Conservation (phyloP, 2,888 invertebrate species). For the Poecilobothrus nobilitatus region DNA sequence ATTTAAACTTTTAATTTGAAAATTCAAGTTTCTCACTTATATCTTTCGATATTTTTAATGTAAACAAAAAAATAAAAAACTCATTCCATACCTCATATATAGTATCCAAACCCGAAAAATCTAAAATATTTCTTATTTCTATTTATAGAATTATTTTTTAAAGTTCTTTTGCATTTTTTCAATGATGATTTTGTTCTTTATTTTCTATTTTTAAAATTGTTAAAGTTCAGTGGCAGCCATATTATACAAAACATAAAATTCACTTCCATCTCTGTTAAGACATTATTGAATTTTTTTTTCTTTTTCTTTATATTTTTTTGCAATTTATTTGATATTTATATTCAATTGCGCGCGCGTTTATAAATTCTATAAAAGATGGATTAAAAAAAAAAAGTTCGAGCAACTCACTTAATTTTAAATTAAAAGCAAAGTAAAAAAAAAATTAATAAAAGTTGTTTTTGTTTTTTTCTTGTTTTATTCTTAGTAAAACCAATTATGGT, state of each 20-base stretch:
- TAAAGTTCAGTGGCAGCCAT: neutral
- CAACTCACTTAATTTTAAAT: neutral
- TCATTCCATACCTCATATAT: no score
- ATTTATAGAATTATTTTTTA: neutral
- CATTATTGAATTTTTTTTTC: neutral
- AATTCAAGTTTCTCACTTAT: no score
- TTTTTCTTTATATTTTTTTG: neutral
- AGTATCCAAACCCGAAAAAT: no score
- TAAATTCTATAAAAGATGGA: neutral
- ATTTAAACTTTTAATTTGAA: no score
- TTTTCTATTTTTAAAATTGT: neutral
- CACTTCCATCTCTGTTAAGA: no score
- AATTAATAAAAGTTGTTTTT: no score
- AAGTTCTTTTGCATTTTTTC: neutral
- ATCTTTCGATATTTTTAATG: no score
- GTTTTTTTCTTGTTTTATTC: neutral
- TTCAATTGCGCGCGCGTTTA: neutral
- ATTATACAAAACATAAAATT: no score
- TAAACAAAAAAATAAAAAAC: no score
- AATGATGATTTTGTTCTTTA: neutral
- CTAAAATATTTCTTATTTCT: neutral
- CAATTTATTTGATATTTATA: neutral
- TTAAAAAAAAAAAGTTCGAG: neutral
- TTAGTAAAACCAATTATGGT: constrained; percentile 3
- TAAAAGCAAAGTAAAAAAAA: neutral